Conservation (phyloP, 1,140 invertebrate species). For the Pseudoatta argentina region DNA sequence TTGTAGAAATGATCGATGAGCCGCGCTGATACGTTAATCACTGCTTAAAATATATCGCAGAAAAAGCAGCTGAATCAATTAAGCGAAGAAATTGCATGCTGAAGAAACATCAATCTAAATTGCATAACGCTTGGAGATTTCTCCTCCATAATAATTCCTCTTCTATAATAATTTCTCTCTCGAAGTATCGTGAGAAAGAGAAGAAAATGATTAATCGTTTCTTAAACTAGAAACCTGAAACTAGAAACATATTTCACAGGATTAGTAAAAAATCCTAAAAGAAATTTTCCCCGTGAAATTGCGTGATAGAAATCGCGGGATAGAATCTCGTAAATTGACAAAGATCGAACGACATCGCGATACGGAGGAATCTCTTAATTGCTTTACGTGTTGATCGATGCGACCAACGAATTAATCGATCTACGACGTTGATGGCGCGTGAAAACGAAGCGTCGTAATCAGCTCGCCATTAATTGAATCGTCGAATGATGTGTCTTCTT, state of each 20-base stretch:
- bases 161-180: not conserved
- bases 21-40: slow-evolving; percentile 1
- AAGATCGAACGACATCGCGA: slow-evolving; percentile 7
- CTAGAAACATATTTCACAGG: slow-evolving; percentile 17
- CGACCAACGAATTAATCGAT: slow-evolving; percentile 25
- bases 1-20: slow-evolving; percentile 44
- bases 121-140: slow-evolving; percentile 2
- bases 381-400: slow-evolving; percentile 45
- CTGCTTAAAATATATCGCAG: slow-evolving; percentile 20
- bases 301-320: not conserved
- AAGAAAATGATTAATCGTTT: not conserved
- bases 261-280: too few relatives aligned
- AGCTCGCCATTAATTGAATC: slow-evolving; percentile 12
- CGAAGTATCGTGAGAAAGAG: not conserved
- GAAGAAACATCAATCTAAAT: slow-evolving; percentile 34
- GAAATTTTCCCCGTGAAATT: slow-evolving; percentile 20
- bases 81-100: slow-evolving; percentile 31
- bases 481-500: not conserved
- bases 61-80: slow-evolving; percentile 10
- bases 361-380: slow-evolving; percentile 40
- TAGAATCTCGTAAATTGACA: slow-evolving; percentile 27
- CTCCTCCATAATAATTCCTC: not conserved
- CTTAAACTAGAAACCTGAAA: slow-evolving; percentile 17
- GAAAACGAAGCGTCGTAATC: slow-evolving; percentile 7
- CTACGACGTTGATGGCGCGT: not conserved